Percentiles rank a stretch among this genome's conserved stretches.
phyloP scores from a whole-genome alignment of 2,888 invertebrate genomes.

The Nemotelus pantherinus region DNA sequence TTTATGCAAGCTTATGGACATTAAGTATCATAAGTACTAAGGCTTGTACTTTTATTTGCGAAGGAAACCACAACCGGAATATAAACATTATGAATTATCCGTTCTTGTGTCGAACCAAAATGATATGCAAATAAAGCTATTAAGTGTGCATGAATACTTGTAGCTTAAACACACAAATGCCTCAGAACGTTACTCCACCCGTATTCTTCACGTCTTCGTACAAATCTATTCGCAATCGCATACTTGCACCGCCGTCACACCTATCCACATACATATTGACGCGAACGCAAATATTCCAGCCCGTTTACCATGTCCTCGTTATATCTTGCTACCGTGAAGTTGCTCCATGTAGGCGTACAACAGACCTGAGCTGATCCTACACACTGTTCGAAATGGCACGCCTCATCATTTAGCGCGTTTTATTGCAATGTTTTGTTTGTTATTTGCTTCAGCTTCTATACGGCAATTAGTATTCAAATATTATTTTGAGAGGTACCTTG shows the following conservation, averaged over 20 bases:
- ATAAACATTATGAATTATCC: conserved; percentile 33
- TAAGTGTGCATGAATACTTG: conserved; percentile 28
- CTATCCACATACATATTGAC: too few species aligned
- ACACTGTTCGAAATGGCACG: conserved; percentile 29
- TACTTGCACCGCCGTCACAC: too few species aligned
- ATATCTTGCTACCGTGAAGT: background rate
- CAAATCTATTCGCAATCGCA: conserved; percentile 13
- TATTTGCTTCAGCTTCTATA: conserved; percentile 8
- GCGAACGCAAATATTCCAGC: background rate
- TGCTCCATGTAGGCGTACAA: background rate
- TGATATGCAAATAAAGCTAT: conserved; percentile 42
- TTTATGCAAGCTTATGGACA: background rate
- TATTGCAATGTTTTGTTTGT: conserved; percentile 39
- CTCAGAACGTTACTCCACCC: background rate
- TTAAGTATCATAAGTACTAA: background rate
- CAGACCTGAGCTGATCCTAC: conserved; percentile 13
- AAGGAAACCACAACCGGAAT: conserved; percentile 18
- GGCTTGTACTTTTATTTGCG: conserved; percentile 4
- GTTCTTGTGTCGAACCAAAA: conserved; percentile 24
- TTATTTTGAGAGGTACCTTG: conserved; percentile 21
- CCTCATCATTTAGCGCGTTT: conserved; percentile 40
- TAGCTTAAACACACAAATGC: conserved; percentile 15
- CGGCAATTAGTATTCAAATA: conserved; percentile 40
- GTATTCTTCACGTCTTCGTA: too few species aligned
- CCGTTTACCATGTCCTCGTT: background rate